Percentiles rank a stretch among this genome's conserved stretches.
Conservation (phyloP, 2,797 vertebrate species). For the Acridotheres tristis region DNA sequence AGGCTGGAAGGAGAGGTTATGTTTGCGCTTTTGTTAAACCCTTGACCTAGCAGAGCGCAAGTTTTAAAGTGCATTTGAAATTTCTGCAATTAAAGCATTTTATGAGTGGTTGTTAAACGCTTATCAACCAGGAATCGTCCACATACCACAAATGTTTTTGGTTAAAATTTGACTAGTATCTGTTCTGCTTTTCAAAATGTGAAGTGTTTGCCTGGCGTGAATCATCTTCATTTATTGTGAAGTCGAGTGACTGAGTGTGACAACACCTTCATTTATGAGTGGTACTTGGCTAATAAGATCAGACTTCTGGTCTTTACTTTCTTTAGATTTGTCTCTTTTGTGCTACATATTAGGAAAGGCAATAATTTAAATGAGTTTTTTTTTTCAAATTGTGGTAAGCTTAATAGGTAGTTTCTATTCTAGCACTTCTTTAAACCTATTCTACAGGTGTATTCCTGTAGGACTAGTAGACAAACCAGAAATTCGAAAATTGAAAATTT, state of each 20-base stretch:
- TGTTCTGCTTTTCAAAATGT: background rate
- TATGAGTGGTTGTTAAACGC: background rate
- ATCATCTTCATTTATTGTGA: background rate
- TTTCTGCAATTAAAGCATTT: background rate
- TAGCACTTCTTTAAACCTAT: background rate
- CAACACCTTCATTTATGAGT: background rate
- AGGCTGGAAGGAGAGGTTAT: background rate
- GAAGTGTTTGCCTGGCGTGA: background rate
- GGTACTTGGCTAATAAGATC: background rate
- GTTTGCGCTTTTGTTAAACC: background rate
- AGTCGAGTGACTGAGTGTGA: background rate
- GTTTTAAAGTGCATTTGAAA: background rate
- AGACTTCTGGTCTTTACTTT: background rate
- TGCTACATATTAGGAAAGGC: background rate
- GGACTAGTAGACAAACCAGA: background rate
- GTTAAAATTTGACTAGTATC: background rate
- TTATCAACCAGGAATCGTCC: background rate
- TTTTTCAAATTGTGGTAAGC: background rate
- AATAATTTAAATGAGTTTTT: background rate
- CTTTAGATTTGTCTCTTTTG: background rate
- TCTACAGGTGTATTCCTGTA: background rate
- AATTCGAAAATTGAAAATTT: background rate
- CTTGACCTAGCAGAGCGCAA: background rate
- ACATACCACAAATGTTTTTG: accelerated
- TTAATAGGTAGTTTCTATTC: background rate